Evolutionary conservation across 2,888 invertebrate genomes (phyloP), one percentile per base, ranked within the genome.

Genomic region (Drosophila nigricruria): DNA sequence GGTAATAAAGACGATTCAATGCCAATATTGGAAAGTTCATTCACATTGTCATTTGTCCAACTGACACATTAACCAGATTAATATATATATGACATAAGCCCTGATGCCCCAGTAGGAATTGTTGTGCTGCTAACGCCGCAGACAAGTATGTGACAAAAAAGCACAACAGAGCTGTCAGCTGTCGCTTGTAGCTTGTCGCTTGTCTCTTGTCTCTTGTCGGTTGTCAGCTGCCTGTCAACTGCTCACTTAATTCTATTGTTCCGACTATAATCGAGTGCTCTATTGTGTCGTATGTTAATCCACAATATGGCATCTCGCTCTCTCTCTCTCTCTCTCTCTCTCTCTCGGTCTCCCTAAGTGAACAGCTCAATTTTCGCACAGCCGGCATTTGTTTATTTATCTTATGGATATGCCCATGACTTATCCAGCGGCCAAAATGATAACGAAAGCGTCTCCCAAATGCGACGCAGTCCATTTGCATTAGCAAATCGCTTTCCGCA

Each of bases 1-100:
- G 95, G 96, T 96, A 92, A 54, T 12, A 25, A 18, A 18, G 30
- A 34, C 27, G 20, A 6, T 20, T 20, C 54, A 66, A 45, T 43
- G 53, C 49, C 70, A 62, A 65, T 23, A 36, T 25, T 25, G 20
- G 16, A 53, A 34, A 75, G 82, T 76, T 79, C 79, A 70, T 79
- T 79, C 82, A 71, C 78, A 54, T 16, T 3, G 16, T 3, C 3
- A n/a, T 2, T 43, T 67, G 72, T 42, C 34, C 77, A 50, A 81
- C 61, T 81, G 86, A 85, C 86, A 86, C 74, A 85, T 81, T 82
- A 79, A 85, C 73, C 77, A 71, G 73, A 69, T 77, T 77, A 70
- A 69, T 42, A 38, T 74, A 80, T n/a, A 59, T 56, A 27, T 58
- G 47, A 30, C 47, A 47, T 18, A 47, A 30, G 56, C 83, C 79